Evolutionary conservation across 2,113 vertebrate genomes (phyloP).

Genomic region (Entomyzon cyanotis): DNA sequence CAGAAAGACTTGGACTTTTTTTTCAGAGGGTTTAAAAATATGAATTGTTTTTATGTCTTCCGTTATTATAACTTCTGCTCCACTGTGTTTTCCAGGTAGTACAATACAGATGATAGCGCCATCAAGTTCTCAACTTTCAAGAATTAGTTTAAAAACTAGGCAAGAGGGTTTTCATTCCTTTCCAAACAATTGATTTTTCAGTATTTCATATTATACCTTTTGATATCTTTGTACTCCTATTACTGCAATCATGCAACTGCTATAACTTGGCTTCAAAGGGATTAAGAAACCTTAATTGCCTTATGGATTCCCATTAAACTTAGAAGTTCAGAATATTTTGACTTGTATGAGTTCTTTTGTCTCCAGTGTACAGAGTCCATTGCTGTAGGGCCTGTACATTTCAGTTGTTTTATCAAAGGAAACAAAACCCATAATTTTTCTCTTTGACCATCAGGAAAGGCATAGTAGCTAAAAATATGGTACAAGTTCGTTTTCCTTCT

Average conservation of each 20-base stretch:
- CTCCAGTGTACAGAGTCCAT: background rate
- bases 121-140: background rate
- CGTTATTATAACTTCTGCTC: background rate
- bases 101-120: background rate
- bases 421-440: background rate
- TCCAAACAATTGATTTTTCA: background rate
- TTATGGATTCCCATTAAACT: background rate
- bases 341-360: background rate
- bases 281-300: background rate
- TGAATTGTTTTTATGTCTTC: background rate
- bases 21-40: background rate
- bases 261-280: background rate
- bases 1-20: background rate
- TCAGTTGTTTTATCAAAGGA: background rate
- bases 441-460: background rate
- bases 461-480: background rate
- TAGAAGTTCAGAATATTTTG: background rate
- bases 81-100: background rate
- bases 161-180: background rate
- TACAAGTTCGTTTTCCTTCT: background rate
- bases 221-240: background rate
- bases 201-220: background rate
- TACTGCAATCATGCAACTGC: background rate
- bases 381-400: background rate
- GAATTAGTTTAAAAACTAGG: background rate